Evolutionary conservation across 2,797 vertebrate species (phyloP), one percentile per base, ranked within the genome.

Genomic region (Acanthurus lineatus): DNA sequence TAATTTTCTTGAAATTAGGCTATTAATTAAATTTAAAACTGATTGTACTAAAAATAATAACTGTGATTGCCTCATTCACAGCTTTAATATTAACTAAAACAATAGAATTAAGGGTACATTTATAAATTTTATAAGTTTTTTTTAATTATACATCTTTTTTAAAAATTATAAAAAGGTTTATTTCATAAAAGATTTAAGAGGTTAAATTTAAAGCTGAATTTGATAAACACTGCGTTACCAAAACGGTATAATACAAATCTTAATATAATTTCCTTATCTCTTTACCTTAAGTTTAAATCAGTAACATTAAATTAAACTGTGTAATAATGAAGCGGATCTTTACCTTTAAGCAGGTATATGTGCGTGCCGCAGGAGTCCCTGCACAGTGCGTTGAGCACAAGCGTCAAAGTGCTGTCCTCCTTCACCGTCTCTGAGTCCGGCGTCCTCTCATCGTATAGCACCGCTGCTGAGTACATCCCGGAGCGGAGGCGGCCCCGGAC

Each of bases 261-360:
- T 14, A 10, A 3, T 7, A 40, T 15, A 0, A 32, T 20, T 19
- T 22, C 7, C 15, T 3, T 19, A 47, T 3, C 2, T 65, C 4
- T 40, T 20, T 62, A 40, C 3, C 3, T 28, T 35, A 47, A 11
- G 1, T 2, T 40, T 5, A 3, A 42, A 59, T 28, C 17, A 47
- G 6, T 51, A 6, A 38, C 25, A n/a, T 28, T 51, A 9, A 42
- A 22, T 42, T 2, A 16, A 48, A 65, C 14, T 44, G 16, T 15
- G 32, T 35, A 4, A 64, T 22, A 32, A 16, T 11, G 11, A 22
- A 38, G 11, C 14, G 64, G 32, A 35, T 35, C 32, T 35, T 35
- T 88, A 96, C 95, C 96, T 95, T 96, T 96, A 16, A 96, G 94
- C 61, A 96, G 91, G 83, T 94, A 95, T 3, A 93, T 73, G n/a